Evolutionary conservation across 2,888 invertebrate genomes (phyloP).

Genomic region (Brenthis ino): DNA sequence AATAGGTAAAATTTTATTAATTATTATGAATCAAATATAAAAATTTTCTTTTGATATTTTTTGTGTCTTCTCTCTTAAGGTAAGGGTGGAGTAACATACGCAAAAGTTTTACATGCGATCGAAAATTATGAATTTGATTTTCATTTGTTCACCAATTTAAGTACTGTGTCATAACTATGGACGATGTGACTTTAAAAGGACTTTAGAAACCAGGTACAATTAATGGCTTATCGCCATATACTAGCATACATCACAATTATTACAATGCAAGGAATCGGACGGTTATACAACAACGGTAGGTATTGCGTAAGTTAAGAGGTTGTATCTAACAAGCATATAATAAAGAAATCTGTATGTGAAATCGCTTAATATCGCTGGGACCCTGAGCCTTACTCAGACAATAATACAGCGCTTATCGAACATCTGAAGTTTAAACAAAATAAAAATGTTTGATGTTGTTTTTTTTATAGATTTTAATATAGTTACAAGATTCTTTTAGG

Average conservation of each 20-base stretch:
- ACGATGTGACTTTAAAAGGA: too few relatives aligned
- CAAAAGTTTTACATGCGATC: too few relatives aligned
- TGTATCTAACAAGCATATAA: slow-evolving; percentile 27
- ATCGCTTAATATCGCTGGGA: slow-evolving; percentile 34
- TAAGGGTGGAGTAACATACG: too few relatives aligned
- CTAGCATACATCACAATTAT: not conserved
- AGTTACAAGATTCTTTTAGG: too few relatives aligned
- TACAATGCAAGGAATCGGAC: slow-evolving; percentile 10
- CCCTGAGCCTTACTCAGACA: slow-evolving; percentile 32
- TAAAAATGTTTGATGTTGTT: not conserved
- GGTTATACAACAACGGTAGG: slow-evolving; percentile 2
- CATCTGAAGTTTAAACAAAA: slow-evolving; percentile 6
- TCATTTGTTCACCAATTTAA: too few relatives aligned
- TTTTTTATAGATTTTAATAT: too few relatives aligned
- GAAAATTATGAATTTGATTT: too few relatives aligned
- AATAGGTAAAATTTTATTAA: too few relatives aligned
- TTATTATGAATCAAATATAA: too few relatives aligned
- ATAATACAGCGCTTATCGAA: slow-evolving; percentile 20
- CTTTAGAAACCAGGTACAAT: not conserved
- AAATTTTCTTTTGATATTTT: too few relatives aligned
- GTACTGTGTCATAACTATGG: too few relatives aligned
- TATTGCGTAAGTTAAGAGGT: slow-evolving; percentile 12
- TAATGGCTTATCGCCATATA: not conserved
- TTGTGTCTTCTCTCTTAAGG: too few relatives aligned
- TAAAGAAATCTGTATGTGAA: slow-evolving; percentile 38